Percentiles rank a stretch among this genome's conserved stretches.
phyloP scores from a whole-genome alignment of 1,140 invertebrate genomes.

The Lepidurus arcticus region DNA sequence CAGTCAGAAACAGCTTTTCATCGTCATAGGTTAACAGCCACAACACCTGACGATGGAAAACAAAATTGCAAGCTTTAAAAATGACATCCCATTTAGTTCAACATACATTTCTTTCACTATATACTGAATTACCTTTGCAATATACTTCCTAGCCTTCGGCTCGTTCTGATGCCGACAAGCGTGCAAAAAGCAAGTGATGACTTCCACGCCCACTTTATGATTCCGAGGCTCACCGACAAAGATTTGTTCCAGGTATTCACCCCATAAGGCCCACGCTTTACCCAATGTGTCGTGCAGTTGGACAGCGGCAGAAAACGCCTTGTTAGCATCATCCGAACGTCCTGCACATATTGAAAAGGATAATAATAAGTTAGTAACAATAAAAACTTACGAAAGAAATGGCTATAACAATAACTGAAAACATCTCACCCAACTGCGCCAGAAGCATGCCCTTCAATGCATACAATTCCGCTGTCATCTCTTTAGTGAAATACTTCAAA shows the following conservation, averaged over 20 bases:
- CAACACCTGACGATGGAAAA: constrained; percentile 47
- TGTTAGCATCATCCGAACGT: constrained; percentile 88
- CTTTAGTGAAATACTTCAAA: constrained; percentile 89
- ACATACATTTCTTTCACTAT: too few species aligned
- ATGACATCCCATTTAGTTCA: constrained; percentile 34
- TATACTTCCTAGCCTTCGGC: constrained; percentile 88
- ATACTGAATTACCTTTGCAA: constrained; percentile 68
- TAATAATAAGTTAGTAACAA: background rate
- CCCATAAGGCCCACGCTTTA: constrained; percentile 95
- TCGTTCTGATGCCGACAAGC: constrained; percentile 93
- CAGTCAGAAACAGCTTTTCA: constrained; percentile 69
- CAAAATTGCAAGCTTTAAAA: constrained; percentile 35
- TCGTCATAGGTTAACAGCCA: constrained; percentile 96
- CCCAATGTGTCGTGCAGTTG: constrained; percentile 88
- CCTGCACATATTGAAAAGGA: too few species aligned
- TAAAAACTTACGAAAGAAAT: constrained; percentile 45
- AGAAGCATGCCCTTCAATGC: constrained; percentile 86
- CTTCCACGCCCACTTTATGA: constrained; percentile 72
- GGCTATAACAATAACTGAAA: too few species aligned
- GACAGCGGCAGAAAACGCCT: constrained; percentile 87
- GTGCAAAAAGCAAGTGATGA: constrained; percentile 90
- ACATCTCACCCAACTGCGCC: constrained; percentile 57
- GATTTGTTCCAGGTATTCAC: constrained; percentile 84
- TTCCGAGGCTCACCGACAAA: constrained; percentile 64
- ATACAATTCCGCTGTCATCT: constrained; percentile 96